Conservation (phyloP, 2,888 invertebrate genomes). For the Acrobasis suavella region DNA sequence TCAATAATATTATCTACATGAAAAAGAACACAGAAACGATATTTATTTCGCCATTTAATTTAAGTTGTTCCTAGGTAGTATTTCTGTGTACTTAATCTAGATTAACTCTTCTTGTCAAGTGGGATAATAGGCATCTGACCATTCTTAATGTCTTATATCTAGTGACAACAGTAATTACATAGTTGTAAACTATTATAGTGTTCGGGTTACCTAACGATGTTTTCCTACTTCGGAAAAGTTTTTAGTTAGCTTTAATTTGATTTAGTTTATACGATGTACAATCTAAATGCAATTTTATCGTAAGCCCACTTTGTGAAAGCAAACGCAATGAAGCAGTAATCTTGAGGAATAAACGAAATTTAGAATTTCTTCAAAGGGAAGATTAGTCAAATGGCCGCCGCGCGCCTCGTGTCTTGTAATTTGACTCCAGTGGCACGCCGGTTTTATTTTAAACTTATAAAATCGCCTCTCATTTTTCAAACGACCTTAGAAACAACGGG, state of each 20-base stretch:
- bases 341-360: constrained; percentile 7
- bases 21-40: too few relatives aligned
- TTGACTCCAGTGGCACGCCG: constrained; percentile 32
- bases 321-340: constrained; percentile 13
- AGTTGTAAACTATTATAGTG: too few relatives aligned
- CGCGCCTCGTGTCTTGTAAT: constrained; percentile 18
- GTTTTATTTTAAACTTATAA: constrained; percentile 45
- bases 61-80: too few relatives aligned
- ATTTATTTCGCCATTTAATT: too few relatives aligned
- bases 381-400: constrained; percentile 13
- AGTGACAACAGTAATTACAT: too few relatives aligned
- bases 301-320: constrained; percentile 1
- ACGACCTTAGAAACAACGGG: constrained; percentile 48
- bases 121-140: too few relatives aligned
- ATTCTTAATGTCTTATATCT: too few relatives aligned
- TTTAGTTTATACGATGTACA: not conserved
- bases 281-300: not conserved
- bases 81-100: too few relatives aligned
- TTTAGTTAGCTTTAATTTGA: not conserved
- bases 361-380: constrained; percentile 15
- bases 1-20: too few relatives aligned
- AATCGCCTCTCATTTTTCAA: constrained; percentile 49
- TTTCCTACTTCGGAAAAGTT: too few relatives aligned
- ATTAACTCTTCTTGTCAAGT: too few relatives aligned
- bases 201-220: too few relatives aligned